Base-by-base conservation (phyloP, 2,888 invertebrate species). In the Drosophila algonquin region DNA sequence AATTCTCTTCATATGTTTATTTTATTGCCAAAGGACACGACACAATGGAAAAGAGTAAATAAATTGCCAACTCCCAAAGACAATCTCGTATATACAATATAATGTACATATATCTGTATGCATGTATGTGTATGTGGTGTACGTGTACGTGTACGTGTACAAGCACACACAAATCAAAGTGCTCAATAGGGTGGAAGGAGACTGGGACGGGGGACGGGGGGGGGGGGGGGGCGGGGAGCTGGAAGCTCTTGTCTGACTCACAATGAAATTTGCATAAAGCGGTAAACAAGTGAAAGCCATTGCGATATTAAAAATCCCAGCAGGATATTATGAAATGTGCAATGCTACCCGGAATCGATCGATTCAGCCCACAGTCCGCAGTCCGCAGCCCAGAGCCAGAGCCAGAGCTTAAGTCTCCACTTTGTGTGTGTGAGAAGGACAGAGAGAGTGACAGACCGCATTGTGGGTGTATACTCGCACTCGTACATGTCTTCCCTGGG, bases 271-370 rank as follows among this genome's bases (percentile, higher is more conserved):
- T 76, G 71, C 60, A 76, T 75, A 75, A 75, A 70, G 60, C 63
- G 61, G 76, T 74, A 73, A 74, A 73, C 75, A 73, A 73, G 73
- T 74, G 75, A 73, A 73, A 73, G 75, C 68, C 73, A 54, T 60
- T 74, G 60, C 60, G 56, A 74, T 73, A 74, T 74, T 74, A 74
- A 60, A 67, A 74, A 27, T 57, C 50, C 47, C 72, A 73, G 56
- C 48, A 73, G 73, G 73, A 73, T 73, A 73, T 73, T 73, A 56
- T 57, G 67, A 67, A 58, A 57, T 58, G 67, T 57, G 48, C 73
- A 63, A 55, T 46, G 32, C 44, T 40, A 5, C 10, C 30, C 32
- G 35, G 35, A 24, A 71, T 70, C 62, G 71, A 71, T 71, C 52
- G 57, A 21, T 27, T 51, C 50, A 12, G 16, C 32, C 21, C 21